These are phyloP conservation scores for Rhabdomys dilectus DNA, from an alignment of 2,113 vertebrate species.

Conservation along the genomic window DNA sequence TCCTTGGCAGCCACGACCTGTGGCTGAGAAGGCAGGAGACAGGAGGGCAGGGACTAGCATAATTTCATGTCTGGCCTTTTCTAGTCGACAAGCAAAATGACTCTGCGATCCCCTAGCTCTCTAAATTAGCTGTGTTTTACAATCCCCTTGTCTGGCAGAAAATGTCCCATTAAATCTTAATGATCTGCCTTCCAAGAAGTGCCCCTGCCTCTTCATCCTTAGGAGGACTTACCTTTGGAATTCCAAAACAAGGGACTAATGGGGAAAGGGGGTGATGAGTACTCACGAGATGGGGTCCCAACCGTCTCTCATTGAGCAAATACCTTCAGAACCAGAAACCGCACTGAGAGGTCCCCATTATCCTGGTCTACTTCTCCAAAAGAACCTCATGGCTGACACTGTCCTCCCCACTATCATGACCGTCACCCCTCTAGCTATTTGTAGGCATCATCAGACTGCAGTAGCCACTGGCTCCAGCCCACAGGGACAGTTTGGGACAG, in stretches of 20 bases:
- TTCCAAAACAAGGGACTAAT: background rate
- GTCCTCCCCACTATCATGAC: background rate
- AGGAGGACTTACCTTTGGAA: background rate
- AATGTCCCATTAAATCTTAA: constrained; percentile 73
- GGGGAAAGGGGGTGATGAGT: background rate
- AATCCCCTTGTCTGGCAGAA: constrained; percentile 22
- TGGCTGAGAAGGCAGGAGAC: background rate
- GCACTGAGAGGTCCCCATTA: background rate
- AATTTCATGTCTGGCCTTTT: constrained; percentile 68
- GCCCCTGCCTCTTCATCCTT: background rate
- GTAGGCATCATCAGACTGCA: background rate
- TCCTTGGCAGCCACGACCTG: background rate
- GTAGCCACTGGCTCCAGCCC: background rate
- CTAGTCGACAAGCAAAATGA: constrained; percentile 38
- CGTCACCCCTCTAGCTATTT: background rate
- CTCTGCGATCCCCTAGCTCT: constrained; percentile 58
- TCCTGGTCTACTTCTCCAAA: background rate
- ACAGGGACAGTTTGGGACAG: background rate
- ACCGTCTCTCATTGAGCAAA: background rate
- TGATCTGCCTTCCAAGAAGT: constrained; percentile 56
- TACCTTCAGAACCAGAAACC: background rate
- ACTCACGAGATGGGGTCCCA: background rate
- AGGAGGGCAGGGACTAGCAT: constrained; percentile 15
- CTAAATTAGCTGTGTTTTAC: constrained; percentile 74
- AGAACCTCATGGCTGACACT: background rate